Base-by-base conservation (phyloP, 92 coral and sea anemone species). In the Meandrina meandrites region DNA sequence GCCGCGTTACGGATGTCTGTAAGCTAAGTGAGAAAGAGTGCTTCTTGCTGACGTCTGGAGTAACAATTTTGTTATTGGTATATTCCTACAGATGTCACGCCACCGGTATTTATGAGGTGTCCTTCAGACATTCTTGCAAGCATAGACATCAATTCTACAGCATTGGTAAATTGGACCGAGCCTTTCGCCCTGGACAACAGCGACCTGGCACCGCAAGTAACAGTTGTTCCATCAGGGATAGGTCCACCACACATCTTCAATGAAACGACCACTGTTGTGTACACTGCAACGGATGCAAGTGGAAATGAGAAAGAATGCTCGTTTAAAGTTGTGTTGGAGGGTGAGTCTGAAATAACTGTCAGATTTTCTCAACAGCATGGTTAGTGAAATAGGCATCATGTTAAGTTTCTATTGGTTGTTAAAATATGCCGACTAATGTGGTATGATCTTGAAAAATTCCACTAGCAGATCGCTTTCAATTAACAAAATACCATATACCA, bases 151-250 rank as follows among this genome's bases (percentile, higher is more conserved):
- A 74, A 91, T 1, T 78, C 90, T 7, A 48, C 75, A 57, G 89
- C 91, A 36, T 27, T 48, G 36, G 92, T 81, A 6, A 88, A 91
- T 28, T 91, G 94, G 94, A 88, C 91, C 22, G 15, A 45, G 13
- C 94, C 94, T 13, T 57, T 60, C 56, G 91, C 91, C 19, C 64
- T 64, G 35, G 94, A 91, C 87, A 88, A 91, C 45, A 71, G 91
- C 14, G 50, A 70, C 18, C 35, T 35, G 24, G 51, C 56, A 0
- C 91, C 88, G 8, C 31, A 58, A 6, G 0, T 91, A 19, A 82
- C 78, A 22, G 94, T 91, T 0, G n/a, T 11, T 28, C 94, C 94
- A n/a, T 10, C 69, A 11, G 89, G 85, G 40, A 83, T 85, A 6
- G 75, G 31, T 16, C 92, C 94, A 32, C 94, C 94, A 4, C 89